Base-by-base conservation (phyloP, 2,797 vertebrate genomes). In the Enteromius afrohamiltoni region DNA sequence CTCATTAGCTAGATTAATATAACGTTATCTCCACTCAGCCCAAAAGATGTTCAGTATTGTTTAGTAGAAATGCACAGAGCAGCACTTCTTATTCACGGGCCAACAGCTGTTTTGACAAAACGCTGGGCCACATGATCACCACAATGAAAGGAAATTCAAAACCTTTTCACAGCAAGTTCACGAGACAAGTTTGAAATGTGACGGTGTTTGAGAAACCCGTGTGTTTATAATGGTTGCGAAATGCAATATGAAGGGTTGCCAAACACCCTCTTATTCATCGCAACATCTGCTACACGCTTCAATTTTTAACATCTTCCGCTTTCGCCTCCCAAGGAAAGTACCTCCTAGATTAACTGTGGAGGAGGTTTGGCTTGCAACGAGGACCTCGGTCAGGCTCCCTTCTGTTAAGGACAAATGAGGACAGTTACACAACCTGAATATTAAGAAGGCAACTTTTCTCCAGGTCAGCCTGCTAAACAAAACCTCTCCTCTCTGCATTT, bases 21-120 rank as follows among this genome's bases (percentile, higher is more conserved):
- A 53, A 9, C 1, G 3, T 64, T 31, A 64, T 37, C 9, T 26
- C 29, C 58, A 40, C 34, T 65, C 13, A 3, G 7, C 42, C 16
- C 2, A 10, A 75, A 55, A 42, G 16, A 17, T 5, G 14, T 53
- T 45, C 34, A 16, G n/a, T 26, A 65, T 65, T 45, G 42, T 53
- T 75, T 67, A 9, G 47, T 40, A 34, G 10, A 82, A 82, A 53
- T 29, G 70, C 71, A 55, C 10, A 55, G 60, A 11, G 17, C 80
- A 45, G 71, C 80, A 82, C 45, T 75, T 82, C 40, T 67, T 40
- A 74, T 82, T 82, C 31, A 75, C 40, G 65, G 26, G 45, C n/a
- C 31, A 31, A 14, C 37, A 31, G 17, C 7, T 17, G 79, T 71
- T 74, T n/a, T n/a, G n/a, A n/a, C n/a, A n/a, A n/a, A 70, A 62